Base-by-base conservation (phyloP, 1,140 invertebrate species). In the Lepidotrigona ventralis region DNA sequence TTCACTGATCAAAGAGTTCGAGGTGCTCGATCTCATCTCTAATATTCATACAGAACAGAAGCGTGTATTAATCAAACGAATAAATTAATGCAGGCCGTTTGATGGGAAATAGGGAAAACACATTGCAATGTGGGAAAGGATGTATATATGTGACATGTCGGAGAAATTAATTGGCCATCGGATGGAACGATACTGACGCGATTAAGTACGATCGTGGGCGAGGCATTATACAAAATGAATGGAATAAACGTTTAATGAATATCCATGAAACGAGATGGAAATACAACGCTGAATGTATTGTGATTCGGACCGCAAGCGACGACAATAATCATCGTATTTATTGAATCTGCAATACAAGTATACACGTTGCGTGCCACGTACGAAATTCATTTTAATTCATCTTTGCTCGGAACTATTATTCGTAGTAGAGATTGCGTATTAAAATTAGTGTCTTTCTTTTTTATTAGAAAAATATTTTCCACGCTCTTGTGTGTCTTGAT, bases 381-480 rank as follows among this genome's bases (percentile, higher is more conserved):
- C 53, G 11, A 9, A 33, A 19, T 26, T 58, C 9, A 53, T 56
- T 77, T 76, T 69, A 58, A 82, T 82, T 70, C 54, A 60, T 69
- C 39, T 60, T 51, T 69, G 66, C 54, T 77, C 39, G 26, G 39
- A 56, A 58, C 14, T 29, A 9, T 75, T 77, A 33, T 21, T 14
- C 1, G n/a, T 56, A 29, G 19, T 60, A 33, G 64, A 69, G 39
- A 8, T 8, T 46, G 46, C n/a, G 8, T 78, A 78, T 58, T 69
- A 77, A 77, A 58, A 70, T 46, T 69, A 70, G 54, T 23, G 29
- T 53, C 26, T 29, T 58, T 56, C 19, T 29, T 79, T n/a, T 56
- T 79, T 39, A 33, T 77, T 82, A 82, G 64, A 77, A 82, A 82
- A 82, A 82, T 82, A 82, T 82, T 78, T 77, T 77, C 23, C 64